Evolutionary conservation across 2,888 invertebrate species (phyloP).

Genomic region (Onthophagus sagittarius): DNA sequence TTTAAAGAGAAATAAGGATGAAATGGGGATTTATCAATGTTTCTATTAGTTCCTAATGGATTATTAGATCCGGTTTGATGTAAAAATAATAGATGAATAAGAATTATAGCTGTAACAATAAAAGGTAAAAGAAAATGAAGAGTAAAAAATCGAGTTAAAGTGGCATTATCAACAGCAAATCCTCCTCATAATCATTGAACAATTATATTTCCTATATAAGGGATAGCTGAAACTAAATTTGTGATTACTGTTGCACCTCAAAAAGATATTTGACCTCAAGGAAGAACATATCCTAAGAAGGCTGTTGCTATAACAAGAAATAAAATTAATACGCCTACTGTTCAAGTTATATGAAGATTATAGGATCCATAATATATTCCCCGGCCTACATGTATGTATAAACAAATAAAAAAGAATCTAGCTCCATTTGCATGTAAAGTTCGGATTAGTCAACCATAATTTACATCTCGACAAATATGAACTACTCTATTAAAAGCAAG

Average conservation of each 20-base stretch:
- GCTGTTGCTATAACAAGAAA: slow-evolving; percentile 67
- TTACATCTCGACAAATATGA: slow-evolving; percentile 68
- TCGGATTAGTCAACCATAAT: slow-evolving; percentile 65
- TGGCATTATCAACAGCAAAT: slow-evolving; percentile 69
- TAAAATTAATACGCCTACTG: slow-evolving; percentile 61
- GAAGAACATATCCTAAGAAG: slow-evolving; percentile 74
- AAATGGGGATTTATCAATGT: slow-evolving; percentile 66
- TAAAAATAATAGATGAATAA: slow-evolving; percentile 63
- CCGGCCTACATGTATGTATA: slow-evolving; percentile 67
- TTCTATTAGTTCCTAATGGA: slow-evolving; percentile 61
- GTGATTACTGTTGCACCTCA: slow-evolving; percentile 78
- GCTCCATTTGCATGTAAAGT: slow-evolving; percentile 68
- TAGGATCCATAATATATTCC: slow-evolving; percentile 55
- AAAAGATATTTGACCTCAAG: slow-evolving; percentile 79
- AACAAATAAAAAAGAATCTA: slow-evolving; percentile 67
- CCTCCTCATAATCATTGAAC: slow-evolving; percentile 74
- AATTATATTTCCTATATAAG: slow-evolving; percentile 60
- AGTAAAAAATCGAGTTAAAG: slow-evolving; percentile 72
- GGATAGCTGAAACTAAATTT: slow-evolving; percentile 68
- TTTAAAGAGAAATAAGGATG: slow-evolving; percentile 59
- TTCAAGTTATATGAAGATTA: slow-evolving; percentile 57
- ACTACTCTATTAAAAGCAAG: slow-evolving; percentile 63
- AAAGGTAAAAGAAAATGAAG: slow-evolving; percentile 73
- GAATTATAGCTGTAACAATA: slow-evolving; percentile 57
- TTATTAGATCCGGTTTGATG: slow-evolving; percentile 69